Evolutionary conservation across 2,888 invertebrate species (phyloP).

Genomic region (Aleiodes testaceus): DNA sequence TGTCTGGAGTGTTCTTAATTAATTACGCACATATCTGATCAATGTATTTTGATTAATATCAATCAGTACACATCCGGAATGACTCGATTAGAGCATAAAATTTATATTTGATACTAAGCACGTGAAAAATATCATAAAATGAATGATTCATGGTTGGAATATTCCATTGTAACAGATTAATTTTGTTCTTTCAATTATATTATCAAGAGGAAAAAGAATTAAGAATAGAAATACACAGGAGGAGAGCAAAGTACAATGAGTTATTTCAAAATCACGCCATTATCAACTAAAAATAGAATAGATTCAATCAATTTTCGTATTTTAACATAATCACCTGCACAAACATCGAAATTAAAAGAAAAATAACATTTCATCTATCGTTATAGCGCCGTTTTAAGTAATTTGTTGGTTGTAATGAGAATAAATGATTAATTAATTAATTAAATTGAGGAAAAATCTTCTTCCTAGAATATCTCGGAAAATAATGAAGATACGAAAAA

Average conservation of each 20-base stretch:
- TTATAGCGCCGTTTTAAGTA: slow-evolving; percentile 41
- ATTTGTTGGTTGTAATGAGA: slow-evolving; percentile 49
- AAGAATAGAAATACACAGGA: no score
- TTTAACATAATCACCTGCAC: slow-evolving; percentile 5
- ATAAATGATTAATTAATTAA: slow-evolving; percentile 26
- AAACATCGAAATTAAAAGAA: slow-evolving; percentile 12
- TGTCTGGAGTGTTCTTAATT: no score
- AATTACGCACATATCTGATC: slow-evolving; percentile 50
- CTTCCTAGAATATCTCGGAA: no score
- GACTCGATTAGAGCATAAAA: slow-evolving; percentile 44
- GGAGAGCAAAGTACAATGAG: no score
- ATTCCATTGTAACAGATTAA: no score
- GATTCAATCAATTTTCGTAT: background rate
- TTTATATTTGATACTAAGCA: slow-evolving; percentile 63
- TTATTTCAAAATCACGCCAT: no score
- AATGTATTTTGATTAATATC: slow-evolving; percentile 41
- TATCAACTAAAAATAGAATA: slow-evolving; percentile 3
- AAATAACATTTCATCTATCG: slow-evolving; percentile 28
- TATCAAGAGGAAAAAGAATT: no score
- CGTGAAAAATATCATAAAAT: slow-evolving; percentile 1
- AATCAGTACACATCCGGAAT: slow-evolving; percentile 31
- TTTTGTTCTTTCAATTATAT: no score
- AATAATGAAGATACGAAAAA: no score
- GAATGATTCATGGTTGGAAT: no score
- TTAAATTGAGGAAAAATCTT: background rate